Percentiles rank a stretch among this genome's conserved stretches.
These are phyloP conservation scores for Catalaphyllia jardinei DNA, from an alignment of 64 coral and sea anemone genomes.

Conservation along the genomic window DNA sequence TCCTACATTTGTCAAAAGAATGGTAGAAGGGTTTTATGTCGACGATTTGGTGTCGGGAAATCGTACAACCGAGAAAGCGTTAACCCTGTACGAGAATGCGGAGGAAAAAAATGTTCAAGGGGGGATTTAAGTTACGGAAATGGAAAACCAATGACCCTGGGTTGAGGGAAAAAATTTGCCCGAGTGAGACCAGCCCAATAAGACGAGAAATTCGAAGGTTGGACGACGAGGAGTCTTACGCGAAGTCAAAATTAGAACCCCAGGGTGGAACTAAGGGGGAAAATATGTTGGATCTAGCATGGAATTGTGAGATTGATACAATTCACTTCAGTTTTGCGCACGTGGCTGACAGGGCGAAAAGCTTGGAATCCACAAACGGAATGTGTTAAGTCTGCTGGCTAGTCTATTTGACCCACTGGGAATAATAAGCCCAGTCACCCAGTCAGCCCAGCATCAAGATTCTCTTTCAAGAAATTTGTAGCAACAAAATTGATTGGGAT, in stretches of 20 bases:
- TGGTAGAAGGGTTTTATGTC: conserved; percentile 39
- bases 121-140: no score
- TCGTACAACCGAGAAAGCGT: not conserved
- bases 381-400: not conserved
- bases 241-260: not conserved
- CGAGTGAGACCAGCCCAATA: not conserved
- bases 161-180: not conserved
- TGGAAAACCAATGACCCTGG: conserved; percentile 43
- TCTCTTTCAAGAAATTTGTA: conserved; percentile 56
- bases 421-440: conserved; percentile 22
- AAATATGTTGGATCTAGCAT: not conserved
- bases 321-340: not conserved
- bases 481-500: conserved; percentile 5
- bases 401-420: conserved; percentile 2
- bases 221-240: not conserved
- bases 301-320: not conserved
- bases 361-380: not conserved
- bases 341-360: not conserved
- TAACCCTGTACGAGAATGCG: conserved; percentile 25
- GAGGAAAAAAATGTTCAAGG: not conserved
- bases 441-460: conserved; percentile 28
- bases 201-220: no score
- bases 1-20: conserved; percentile 23
- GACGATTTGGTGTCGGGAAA: conserved; percentile 42
- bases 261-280: not conserved